These are phyloP conservation scores for Lasioglossum pauxillum DNA, from an alignment of 2,888 invertebrate genomes.

Conservation along the genomic window DNA sequence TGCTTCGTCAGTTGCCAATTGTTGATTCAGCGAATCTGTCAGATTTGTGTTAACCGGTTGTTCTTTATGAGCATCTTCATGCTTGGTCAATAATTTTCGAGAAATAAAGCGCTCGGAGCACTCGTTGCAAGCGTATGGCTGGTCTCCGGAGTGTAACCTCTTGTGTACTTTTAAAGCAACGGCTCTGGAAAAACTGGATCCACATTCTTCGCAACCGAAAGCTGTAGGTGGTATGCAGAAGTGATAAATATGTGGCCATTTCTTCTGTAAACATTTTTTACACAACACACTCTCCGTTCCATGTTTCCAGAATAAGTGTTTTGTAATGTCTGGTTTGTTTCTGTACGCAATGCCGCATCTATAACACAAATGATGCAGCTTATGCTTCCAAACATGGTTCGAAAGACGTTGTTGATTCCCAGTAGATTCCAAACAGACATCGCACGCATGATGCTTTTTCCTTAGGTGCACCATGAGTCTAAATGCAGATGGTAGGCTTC, in stretches of 20 bases:
- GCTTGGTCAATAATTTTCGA: slow-evolving; percentile 90
- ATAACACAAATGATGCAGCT: slow-evolving; percentile 94
- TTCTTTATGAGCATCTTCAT: slow-evolving; percentile 88
- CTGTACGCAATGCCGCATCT: slow-evolving; percentile 95
- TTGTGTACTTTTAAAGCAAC: slow-evolving; percentile 94
- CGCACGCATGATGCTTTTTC: slow-evolving; percentile 93
- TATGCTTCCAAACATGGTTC: slow-evolving; percentile 96
- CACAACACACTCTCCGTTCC: slow-evolving; percentile 95
- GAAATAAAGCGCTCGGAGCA: slow-evolving; percentile 93
- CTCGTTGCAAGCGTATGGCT: slow-evolving; percentile 90
- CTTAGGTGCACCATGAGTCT: slow-evolving; percentile 94
- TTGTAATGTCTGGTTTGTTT: slow-evolving; percentile 94
- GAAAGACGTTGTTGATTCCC: slow-evolving; percentile 92
- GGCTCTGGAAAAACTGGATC: slow-evolving; percentile 90
- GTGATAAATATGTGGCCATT: slow-evolving; percentile 96
- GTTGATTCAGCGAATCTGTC: slow-evolving; percentile 64
- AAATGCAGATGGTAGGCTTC: slow-evolving; percentile 93
- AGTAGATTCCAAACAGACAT: slow-evolving; percentile 93
- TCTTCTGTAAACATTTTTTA: slow-evolving; percentile 94
- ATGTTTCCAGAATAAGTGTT: slow-evolving; percentile 96
- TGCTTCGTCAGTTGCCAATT: slow-evolving; percentile 49
- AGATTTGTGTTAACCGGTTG: slow-evolving; percentile 64
- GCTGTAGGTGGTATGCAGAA: slow-evolving; percentile 93
- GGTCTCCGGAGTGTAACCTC: slow-evolving; percentile 90
- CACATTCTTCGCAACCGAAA: slow-evolving; percentile 93